A percentile compares a stretch with the other conserved stretches of the same genome.
phyloP scores from a whole-genome alignment of 2,888 invertebrate genomes.

The Marronus borbonicus region DNA sequence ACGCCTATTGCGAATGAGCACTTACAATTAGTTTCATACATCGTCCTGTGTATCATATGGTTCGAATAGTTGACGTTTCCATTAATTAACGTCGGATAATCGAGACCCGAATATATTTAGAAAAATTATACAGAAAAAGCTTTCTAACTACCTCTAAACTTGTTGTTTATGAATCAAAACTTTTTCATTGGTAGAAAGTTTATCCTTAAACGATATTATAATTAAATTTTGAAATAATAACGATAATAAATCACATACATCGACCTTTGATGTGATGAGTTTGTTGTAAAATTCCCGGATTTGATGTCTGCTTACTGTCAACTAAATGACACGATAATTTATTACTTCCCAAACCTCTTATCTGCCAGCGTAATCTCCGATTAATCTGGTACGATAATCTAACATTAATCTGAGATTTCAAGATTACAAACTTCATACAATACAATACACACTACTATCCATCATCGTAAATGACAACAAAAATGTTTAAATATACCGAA shows the following conservation, averaged over 20 bases:
- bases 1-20: too few relatives aligned
- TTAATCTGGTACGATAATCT: constrained; percentile 21
- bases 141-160: too few relatives aligned
- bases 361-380: constrained; percentile 10
- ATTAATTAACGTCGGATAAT: too few relatives aligned
- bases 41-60: too few relatives aligned
- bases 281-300: not conserved
- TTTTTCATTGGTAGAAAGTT: not conserved
- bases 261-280: not conserved
- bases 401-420: constrained; percentile 28
- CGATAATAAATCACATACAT: too few relatives aligned
- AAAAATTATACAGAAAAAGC: too few relatives aligned
- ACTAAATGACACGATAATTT: constrained; percentile 20
- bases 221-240: not conserved
- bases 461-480: not conserved
- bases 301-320: not conserved
- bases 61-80: too few relatives aligned
- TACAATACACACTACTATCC: not conserved
- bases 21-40: too few relatives aligned
- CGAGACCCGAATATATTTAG: too few relatives aligned
- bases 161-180: too few relatives aligned
- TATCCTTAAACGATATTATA: not conserved
- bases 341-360: constrained; percentile 25
- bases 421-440: constrained; percentile 12
- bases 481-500: not conserved